Base-by-base conservation (phyloP, 2,113 vertebrate species). In the Seriola quinqueradiata region DNA sequence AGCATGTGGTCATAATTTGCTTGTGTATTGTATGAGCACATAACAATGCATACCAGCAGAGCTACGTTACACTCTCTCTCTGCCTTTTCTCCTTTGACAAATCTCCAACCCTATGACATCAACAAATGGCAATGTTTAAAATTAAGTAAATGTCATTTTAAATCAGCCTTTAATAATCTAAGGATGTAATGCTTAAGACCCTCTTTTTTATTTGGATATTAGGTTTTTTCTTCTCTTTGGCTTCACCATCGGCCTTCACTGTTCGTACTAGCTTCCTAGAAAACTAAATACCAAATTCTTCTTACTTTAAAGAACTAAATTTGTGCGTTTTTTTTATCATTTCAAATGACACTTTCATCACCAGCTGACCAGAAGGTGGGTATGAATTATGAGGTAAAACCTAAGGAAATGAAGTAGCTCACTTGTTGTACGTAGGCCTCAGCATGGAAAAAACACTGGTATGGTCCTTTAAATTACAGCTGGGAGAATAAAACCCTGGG, bases 1-100 rank as follows among this genome's bases (percentile, higher is more conserved):
- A 76, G 54, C 83, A 90, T 90, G 72, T 80, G 86, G 59, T 85
- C 54, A 10, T 79, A 14, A 76, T 90, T 83, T 64, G 23, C 36
- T 65, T 81, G 82, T 79, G 82, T 80, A 81, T 12, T 58, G 65
- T 63, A 40, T 10, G 19, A 65, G 57, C 28, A 59, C 28, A 66
- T 55, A 42, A 79, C 58, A 70, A 70, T 70, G 79, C 84, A 84
- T 66, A 84, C 83, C 83, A 87, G 25, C 19, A 34, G 40, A 59
- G 70, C 68, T 61, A 80, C 17, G 71, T 44, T 81, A 73, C 0
- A 21, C 34, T 36, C 21, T n/a, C 48, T 42, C 14, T 44, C 21
- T 13, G 54, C 21, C 28, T 58, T 19, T 25, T 40, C 23, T 12
- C 44, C 38, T 13, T 42, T 1, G 5, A 23, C 5, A 34, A 42